Evolutionary conservation across 2,113 vertebrate species (phyloP).

Genomic region (Natator depressus): DNA sequence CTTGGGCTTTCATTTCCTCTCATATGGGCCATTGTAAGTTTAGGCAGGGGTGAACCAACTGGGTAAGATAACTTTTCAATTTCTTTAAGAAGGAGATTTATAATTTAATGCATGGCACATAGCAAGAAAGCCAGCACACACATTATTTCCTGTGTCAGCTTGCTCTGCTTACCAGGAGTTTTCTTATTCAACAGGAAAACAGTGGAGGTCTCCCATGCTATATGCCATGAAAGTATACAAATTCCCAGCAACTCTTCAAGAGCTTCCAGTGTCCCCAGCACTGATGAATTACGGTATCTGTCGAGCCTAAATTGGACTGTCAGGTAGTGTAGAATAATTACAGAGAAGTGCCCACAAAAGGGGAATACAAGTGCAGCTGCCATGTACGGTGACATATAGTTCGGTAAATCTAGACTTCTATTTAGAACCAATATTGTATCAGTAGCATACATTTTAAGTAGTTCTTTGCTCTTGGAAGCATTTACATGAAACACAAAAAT

Average conservation of each 20-base stretch:
- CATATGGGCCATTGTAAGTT: neutral
- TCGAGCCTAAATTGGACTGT: conserved; percentile 9
- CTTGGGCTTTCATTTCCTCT: conserved; percentile 6
- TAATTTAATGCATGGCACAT: neutral
- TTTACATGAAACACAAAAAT: neutral
- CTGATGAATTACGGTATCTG: conserved; percentile 26
- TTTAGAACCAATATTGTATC: neutral
- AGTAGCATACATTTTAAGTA: neutral
- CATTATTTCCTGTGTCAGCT: neutral
- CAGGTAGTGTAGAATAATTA: conserved; percentile 16
- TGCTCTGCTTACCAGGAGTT: neutral
- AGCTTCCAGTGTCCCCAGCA: neutral
- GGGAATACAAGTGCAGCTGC: neutral
- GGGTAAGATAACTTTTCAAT: neutral
- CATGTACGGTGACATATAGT: neutral
- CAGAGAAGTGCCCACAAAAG: neutral
- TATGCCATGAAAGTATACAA: neutral
- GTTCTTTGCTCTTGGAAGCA: neutral
- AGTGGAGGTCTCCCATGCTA: neutral
- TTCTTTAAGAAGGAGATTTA: neutral
- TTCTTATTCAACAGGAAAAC: neutral
- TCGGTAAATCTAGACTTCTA: neutral
- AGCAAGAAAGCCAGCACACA: neutral
- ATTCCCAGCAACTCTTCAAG: neutral
- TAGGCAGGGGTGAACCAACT: neutral